Percentiles rank a stretch among this genome's conserved stretches.
Conservation (phyloP, 2,888 invertebrate genomes). For the Ceratothoa steindachneri region DNA sequence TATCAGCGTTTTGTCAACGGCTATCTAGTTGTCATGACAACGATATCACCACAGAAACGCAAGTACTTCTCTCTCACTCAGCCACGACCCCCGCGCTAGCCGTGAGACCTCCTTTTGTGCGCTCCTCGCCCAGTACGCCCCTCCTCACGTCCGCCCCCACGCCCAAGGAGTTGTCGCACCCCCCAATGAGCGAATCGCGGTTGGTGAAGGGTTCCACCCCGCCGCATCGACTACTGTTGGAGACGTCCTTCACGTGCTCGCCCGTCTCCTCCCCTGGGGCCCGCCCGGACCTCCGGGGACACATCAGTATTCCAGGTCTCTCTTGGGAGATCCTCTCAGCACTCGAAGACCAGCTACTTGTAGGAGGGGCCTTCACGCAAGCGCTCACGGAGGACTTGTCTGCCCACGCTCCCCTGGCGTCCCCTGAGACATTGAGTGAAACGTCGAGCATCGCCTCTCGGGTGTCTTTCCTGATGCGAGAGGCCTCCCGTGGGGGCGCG, state of each 20-base stretch:
- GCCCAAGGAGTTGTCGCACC: background rate
- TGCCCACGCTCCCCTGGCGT: conserved; percentile 71
- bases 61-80: background rate
- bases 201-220: conserved; percentile 23
- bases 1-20: background rate
- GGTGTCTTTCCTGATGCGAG: conserved; percentile 33
- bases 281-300: conserved; percentile 46
- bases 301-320: conserved; percentile 46
- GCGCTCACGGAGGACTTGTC: conserved; percentile 63
- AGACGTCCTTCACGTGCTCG: conserved; percentile 66
- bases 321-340: conserved; percentile 58
- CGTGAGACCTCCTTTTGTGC: background rate
- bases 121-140: conserved; percentile 4
- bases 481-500: conserved; percentile 12
- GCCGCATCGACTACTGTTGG: conserved; percentile 63
- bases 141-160: background rate
- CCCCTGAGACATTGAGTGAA: conserved; percentile 76
- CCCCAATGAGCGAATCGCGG: background rate
- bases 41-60: background rate
- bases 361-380: conserved; percentile 50
- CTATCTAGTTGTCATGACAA: background rate
- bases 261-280: conserved; percentile 53
- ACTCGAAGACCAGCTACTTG: conserved; percentile 50
- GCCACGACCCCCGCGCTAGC: background rate
- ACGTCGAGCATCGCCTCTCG: conserved; percentile 72